These are phyloP conservation scores for Cyanoliseus patagonus DNA, from an alignment of 2,113 vertebrate genomes.

Conservation along the genomic window DNA sequence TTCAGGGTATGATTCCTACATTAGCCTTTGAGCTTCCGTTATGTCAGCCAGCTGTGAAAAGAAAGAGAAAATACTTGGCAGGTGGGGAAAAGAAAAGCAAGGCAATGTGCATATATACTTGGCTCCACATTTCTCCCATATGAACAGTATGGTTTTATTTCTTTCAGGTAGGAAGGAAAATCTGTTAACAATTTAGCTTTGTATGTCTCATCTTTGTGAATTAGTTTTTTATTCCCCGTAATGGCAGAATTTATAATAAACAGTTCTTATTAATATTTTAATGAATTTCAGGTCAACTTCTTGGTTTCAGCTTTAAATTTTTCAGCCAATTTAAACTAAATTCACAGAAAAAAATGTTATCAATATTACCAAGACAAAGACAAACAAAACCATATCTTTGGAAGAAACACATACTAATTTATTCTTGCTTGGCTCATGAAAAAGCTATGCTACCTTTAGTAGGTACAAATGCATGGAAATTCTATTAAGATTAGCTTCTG, in stretches of 20 bases:
- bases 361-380: background rate
- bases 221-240: conserved; percentile 24
- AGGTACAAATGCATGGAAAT: background rate
- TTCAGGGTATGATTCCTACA: background rate
- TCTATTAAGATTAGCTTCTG: background rate
- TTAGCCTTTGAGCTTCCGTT: background rate
- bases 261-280: background rate
- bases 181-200: conserved; percentile 56
- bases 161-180: conserved; percentile 68
- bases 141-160: conserved; percentile 31
- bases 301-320: background rate
- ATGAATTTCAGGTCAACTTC: background rate
- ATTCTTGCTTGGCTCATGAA: background rate
- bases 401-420: background rate
- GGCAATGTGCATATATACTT: conserved; percentile 26
- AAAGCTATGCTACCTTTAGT: background rate
- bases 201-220: background rate
- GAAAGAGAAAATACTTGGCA: background rate
- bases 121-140: background rate
- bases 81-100: background rate
- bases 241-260: background rate
- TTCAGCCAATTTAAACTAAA: conserved; percentile 20
- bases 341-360: background rate
- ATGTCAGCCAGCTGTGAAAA: conserved; percentile 63
- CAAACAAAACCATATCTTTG: background rate